phyloP scores from a whole-genome alignment of 2,888 invertebrate species.

The Plagiodera versicolora region DNA sequence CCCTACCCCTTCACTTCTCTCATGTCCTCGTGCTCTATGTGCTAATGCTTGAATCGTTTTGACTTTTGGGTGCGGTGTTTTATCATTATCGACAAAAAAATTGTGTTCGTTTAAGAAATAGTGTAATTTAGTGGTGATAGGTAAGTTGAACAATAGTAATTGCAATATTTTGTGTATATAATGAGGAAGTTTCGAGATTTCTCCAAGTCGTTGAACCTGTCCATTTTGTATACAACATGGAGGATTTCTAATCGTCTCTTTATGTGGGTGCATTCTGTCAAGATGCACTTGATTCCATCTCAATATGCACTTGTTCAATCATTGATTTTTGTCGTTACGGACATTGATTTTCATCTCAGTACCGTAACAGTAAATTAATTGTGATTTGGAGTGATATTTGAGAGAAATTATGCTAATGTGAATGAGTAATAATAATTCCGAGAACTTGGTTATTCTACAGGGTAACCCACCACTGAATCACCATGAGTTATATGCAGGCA shows the following conservation, averaged over 20 bases:
- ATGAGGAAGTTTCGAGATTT: background rate
- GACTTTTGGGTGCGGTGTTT: slow-evolving; percentile 43
- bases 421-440: slow-evolving; percentile 33
- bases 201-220: slow-evolving; percentile 43
- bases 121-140: slow-evolving; percentile 45
- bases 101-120: slow-evolving; percentile 23
- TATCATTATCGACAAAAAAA: slow-evolving; percentile 31
- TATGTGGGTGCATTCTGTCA: slow-evolving; percentile 42
- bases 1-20: too few relatives aligned
- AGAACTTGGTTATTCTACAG: slow-evolving; percentile 36
- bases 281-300: slow-evolving; percentile 15
- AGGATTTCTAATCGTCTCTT: slow-evolving; percentile 45
- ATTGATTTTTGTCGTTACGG: background rate
- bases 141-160: slow-evolving; percentile 33
- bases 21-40: too few relatives aligned
- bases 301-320: slow-evolving; percentile 20
- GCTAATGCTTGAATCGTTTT: background rate
- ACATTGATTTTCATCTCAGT: too few relatives aligned
- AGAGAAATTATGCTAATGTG: slow-evolving; percentile 20
- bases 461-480: slow-evolving; percentile 53
- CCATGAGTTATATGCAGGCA: slow-evolving; percentile 82
- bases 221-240: slow-evolving; percentile 48
- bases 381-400: background rate
- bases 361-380: background rate
- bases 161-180: background rate